phyloP scores from a whole-genome alignment of 2,888 invertebrate species.

The Torymus aiolomorphi region DNA sequence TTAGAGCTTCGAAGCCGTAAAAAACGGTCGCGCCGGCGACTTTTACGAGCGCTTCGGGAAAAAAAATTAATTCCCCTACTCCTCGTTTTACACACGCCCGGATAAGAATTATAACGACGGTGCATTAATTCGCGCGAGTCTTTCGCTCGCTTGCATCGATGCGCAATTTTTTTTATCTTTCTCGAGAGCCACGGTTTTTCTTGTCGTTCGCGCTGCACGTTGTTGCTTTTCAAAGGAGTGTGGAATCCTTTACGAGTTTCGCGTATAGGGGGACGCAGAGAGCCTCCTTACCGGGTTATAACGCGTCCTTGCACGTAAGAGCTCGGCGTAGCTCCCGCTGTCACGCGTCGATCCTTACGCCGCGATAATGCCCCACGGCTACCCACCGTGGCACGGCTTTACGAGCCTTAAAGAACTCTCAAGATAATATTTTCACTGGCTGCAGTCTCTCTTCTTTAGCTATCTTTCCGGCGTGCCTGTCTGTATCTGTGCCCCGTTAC shows the following conservation, averaged over 20 bases:
- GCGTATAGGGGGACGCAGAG: neutral
- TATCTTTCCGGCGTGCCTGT: too few species aligned
- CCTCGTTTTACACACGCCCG: slow-evolving; percentile 1
- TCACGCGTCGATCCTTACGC: slow-evolving; percentile 10
- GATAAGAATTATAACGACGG: slow-evolving; percentile 9
- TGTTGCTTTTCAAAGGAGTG: neutral
- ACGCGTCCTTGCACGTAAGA: neutral
- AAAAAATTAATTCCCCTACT: slow-evolving; percentile 27
- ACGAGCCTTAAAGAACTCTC: too few species aligned
- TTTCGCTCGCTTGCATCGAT: slow-evolving; percentile 2
- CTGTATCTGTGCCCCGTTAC: too few species aligned
- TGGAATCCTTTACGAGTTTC: slow-evolving; percentile 18
- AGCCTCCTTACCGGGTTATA: slow-evolving; percentile 1
- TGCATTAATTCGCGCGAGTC: neutral
- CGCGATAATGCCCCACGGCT: slow-evolving; percentile 14
- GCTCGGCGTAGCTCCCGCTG: neutral
- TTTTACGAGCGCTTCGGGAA: slow-evolving; percentile 27
- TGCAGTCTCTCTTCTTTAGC: too few species aligned
- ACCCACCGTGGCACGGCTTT: too few species aligned
- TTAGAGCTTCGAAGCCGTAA: slow-evolving; percentile 7
- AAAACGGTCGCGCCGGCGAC: neutral
- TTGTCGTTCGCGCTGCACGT: neutral
- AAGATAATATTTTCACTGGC: too few species aligned
- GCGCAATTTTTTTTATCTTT: too few species aligned
- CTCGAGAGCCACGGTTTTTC: neutral